phyloP scores from a whole-genome alignment of 2,113 vertebrate genomes.

The Chionodraco myersi region DNA sequence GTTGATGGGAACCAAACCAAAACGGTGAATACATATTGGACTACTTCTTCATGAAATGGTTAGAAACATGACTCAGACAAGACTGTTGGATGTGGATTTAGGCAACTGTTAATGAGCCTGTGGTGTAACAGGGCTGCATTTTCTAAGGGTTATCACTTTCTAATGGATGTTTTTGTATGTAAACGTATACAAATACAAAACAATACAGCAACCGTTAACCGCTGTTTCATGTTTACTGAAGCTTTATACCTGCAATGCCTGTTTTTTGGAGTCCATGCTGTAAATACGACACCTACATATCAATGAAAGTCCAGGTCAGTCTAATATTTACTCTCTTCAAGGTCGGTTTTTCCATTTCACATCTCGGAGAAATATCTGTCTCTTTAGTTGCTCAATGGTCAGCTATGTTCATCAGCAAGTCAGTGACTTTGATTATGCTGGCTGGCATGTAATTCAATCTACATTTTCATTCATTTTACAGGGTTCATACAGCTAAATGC shows the following conservation, averaged over 20 bases:
- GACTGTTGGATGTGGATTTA: neutral
- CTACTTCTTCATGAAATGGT: neutral
- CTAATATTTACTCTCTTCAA: neutral
- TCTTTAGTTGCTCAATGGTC: neutral
- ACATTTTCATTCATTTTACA: neutral
- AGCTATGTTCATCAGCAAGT: neutral
- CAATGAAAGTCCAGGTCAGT: neutral
- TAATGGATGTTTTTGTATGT: neutral
- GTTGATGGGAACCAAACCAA: conserved; percentile 2
- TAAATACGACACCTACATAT: neutral
- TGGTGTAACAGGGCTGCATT: neutral
- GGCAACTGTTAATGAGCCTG: neutral
- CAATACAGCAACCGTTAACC: too few species aligned
- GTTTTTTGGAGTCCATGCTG: neutral
- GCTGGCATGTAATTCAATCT: neutral
- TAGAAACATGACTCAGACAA: neutral
- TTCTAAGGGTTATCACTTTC: neutral
- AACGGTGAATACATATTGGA: neutral
- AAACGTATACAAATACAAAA: too few species aligned
- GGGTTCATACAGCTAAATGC: neutral
- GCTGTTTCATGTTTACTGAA: neutral
- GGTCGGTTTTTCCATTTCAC: neutral
- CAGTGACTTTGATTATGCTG: neutral
- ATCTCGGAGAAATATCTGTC: neutral
- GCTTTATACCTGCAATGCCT: neutral